Evolutionary conservation across 2,888 invertebrate species (phyloP).

Genomic region (Drosophila seclusa): DNA sequence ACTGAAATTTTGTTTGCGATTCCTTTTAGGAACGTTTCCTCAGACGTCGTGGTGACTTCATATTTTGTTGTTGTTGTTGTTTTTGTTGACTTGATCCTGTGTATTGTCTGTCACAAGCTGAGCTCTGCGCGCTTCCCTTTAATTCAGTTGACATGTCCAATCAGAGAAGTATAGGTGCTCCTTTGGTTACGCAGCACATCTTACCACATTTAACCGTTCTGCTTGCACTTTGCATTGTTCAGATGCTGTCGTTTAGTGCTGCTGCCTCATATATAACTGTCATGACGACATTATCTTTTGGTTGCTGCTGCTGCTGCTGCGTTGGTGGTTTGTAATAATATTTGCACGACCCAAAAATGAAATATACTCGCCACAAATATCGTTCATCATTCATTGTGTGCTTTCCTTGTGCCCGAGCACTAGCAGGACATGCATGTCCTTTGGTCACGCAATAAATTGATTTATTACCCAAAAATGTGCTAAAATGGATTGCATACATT

Average conservation of each 20-base stretch:
- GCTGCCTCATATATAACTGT: conserved; percentile 49
- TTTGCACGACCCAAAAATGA: conserved; percentile 63
- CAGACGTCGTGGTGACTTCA: conserved; percentile 14
- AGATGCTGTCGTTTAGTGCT: not conserved
- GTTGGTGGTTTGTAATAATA: conserved; percentile 58
- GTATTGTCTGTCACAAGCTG: conserved; percentile 32
- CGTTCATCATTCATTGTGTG: conserved; percentile 67
- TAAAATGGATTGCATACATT: conserved; percentile 60
- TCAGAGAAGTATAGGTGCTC: conserved; percentile 34
- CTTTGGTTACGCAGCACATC: conserved; percentile 17
- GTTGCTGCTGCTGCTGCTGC: conserved; percentile 10
- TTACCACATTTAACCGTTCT: not conserved
- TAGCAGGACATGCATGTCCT: conserved; percentile 26
- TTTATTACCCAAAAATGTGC: conserved; percentile 55
- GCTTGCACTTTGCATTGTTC: conserved; percentile 30
- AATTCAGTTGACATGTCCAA: conserved; percentile 62
- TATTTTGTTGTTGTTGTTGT: not conserved
- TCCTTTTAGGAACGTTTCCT: conserved; percentile 27
- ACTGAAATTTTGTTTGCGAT: conserved; percentile 22
- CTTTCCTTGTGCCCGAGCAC: conserved; percentile 5
- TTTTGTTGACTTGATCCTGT: conserved; percentile 18
- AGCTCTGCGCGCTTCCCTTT: conserved; percentile 30
- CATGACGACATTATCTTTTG: conserved; percentile 55
- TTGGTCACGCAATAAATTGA: conserved; percentile 56
- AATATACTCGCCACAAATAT: conserved; percentile 68